Base-by-base conservation (phyloP, 2,113 vertebrate genomes). In the Platichthys flesus region DNA sequence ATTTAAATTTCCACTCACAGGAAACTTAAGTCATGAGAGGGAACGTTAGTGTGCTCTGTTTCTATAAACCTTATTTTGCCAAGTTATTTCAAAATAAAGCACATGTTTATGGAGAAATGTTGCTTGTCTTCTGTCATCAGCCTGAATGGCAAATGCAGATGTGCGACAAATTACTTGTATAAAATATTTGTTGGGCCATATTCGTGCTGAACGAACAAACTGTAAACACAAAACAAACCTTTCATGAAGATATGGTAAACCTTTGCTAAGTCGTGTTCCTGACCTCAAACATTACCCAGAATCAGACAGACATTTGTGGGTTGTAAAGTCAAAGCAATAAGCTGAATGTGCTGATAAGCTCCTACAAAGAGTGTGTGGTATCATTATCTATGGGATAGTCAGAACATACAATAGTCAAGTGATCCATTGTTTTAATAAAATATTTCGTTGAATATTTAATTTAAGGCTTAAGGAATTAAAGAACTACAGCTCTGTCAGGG, bases 31-130 rank as follows among this genome's bases (percentile, higher is more conserved):
- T 74, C 26, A 58, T 23, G 74, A 77, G 72, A 68, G 79, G 83
- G 74, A 65, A 58, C 74, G 56, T 78, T 55, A 56, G 83, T 45
- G 51, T 79, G 15, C 80, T 79, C 73, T 88, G 56, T 69, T 70
- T 45, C 40, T 76, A 54, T 65, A 70, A 82, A 76, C 84, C 85
- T 70, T 74, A 77, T 81, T 78, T 85, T 85, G 55, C 58, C 35
- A 81, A 87, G 74, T 88, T 61, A 55, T 81, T 71, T 91, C 81
- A 89, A 89, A 94, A 93, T 94, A 94, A 94, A 94, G 91, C 93
- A 94, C 91, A 91, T 93, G 91, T 92, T 91, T 90, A 86, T 80
- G 47, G 78, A 89, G 64, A 61, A 73, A 10, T 56, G 21, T 56
- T 52, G 66, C 20, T 67, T 45, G 72, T 83, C 72, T 78, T 81